phyloP scores from a whole-genome alignment of 2,888 invertebrate species.

The Limnephilus lunatus region DNA sequence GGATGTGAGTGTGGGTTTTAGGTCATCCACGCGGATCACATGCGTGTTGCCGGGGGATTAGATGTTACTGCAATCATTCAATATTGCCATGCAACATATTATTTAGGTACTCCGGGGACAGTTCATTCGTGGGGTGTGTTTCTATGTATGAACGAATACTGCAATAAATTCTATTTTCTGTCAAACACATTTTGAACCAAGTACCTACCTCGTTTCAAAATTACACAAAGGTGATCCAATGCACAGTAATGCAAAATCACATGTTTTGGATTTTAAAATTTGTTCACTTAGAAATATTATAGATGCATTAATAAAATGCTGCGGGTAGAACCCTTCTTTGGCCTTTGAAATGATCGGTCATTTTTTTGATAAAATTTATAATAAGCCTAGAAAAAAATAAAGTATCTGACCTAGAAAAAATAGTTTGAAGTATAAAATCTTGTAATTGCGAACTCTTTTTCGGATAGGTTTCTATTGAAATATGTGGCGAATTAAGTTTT shows the following conservation, averaged over 20 bases:
- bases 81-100: slow-evolving; percentile 39
- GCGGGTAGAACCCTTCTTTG: no score
- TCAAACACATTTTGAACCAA: background rate
- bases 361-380: no score
- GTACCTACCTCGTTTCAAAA: background rate
- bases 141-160: background rate
- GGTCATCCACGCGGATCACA: slow-evolving; percentile 54
- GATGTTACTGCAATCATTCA: slow-evolving; percentile 26
- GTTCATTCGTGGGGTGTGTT: background rate
- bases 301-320: no score
- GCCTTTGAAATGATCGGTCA: no score
- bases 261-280: no score
- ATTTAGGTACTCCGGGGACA: slow-evolving; percentile 12
- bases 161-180: background rate
- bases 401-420: no score
- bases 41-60: slow-evolving; percentile 39
- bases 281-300: no score
- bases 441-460: no score
- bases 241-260: background rate
- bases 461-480: no score
- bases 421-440: no score
- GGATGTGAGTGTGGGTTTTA: slow-evolving; percentile 36
- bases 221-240: background rate
- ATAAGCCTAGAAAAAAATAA: no score
- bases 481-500: no score